Conservation (phyloP, 2,888 invertebrate genomes). For the Drosophila kambysellisi region DNA sequence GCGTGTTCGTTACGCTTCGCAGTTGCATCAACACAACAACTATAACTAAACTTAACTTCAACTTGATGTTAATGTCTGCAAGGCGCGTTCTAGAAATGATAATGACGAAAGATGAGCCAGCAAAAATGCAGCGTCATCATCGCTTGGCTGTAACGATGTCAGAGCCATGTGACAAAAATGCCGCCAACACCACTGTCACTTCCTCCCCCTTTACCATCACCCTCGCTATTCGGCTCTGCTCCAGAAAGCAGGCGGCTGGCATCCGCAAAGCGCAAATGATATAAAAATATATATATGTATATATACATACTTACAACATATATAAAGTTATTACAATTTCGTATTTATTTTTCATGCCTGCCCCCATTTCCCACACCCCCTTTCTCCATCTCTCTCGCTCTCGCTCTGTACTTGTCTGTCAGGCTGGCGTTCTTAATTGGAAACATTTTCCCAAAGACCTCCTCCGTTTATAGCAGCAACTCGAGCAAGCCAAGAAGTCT, state of each 20-base stretch:
- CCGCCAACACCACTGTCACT: slow-evolving; percentile 21
- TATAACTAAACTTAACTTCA: slow-evolving; percentile 41
- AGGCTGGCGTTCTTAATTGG: slow-evolving; percentile 64
- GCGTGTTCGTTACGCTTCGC: slow-evolving; percentile 80
- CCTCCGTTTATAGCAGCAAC: slow-evolving; percentile 46
- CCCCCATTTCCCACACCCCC: not conserved
- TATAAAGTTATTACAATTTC: slow-evolving; percentile 74
- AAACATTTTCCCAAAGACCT: slow-evolving; percentile 71
- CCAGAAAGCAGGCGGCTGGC: slow-evolving; percentile 59
- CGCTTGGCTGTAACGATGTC: slow-evolving; percentile 56
- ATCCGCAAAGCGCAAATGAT: slow-evolving; percentile 35
- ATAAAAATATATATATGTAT: slow-evolving; percentile 2
- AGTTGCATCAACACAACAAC: slow-evolving; percentile 64
- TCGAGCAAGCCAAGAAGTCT: slow-evolving; percentile 73
- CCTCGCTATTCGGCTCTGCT: slow-evolving; percentile 50
- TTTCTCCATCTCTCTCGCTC: not conserved
- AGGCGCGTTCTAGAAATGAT: slow-evolving; percentile 75
- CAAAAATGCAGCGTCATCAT: slow-evolving; percentile 71
- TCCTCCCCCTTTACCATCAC: not conserved
- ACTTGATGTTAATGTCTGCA: slow-evolving; percentile 72
- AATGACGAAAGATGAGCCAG: slow-evolving; percentile 62
- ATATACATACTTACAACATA: slow-evolving; percentile 1
- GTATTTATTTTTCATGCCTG: slow-evolving; percentile 44
- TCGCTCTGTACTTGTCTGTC: not conserved
- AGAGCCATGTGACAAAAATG: slow-evolving; percentile 53